These are phyloP conservation scores for Hyperoplus lanceolatus DNA, from an alignment of 2,797 vertebrate species.

Conservation along the genomic window DNA sequence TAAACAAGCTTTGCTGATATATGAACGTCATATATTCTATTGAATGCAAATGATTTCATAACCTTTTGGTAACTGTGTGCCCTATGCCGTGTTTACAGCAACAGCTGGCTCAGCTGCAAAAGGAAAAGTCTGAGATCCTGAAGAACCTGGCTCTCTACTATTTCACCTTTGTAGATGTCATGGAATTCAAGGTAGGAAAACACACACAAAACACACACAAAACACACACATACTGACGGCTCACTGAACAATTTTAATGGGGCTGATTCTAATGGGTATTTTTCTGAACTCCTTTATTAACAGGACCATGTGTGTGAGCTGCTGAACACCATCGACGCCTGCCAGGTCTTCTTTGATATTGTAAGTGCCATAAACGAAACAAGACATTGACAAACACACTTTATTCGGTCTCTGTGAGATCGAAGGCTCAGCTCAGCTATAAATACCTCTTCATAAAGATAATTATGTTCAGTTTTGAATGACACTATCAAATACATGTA, in stretches of 20 bases:
- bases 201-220: background rate
- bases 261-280: background rate
- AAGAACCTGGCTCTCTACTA: constrained; percentile 99
- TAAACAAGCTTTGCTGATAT: background rate
- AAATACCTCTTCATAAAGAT: too few relatives aligned
- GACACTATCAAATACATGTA: too few relatives aligned
- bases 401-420: too few relatives aligned
- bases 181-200: constrained; percentile 97
- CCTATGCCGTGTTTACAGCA: constrained; percentile 87
- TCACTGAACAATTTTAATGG: fast-evolving
- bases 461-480: too few relatives aligned
- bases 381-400: background rate
- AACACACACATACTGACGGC: fast-evolving
- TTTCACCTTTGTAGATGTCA: constrained; percentile 99
- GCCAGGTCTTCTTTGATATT: constrained; percentile 99
- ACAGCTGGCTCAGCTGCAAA: constrained; percentile 99
- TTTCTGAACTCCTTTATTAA: constrained; percentile 27
- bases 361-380: constrained; percentile 84
- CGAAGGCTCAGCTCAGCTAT: too few relatives aligned
- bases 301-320: constrained; percentile 99
- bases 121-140: constrained; percentile 98
- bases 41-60: background rate
- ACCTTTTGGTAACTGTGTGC: constrained; percentile 7
- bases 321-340: constrained; percentile 97
- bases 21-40: background rate